A percentile compares a stretch with the other conserved stretches of the same genome.
These are phyloP conservation scores for Macrotis lagotis DNA, from an alignment of 2,113 vertebrate species.

Conservation along the genomic window DNA sequence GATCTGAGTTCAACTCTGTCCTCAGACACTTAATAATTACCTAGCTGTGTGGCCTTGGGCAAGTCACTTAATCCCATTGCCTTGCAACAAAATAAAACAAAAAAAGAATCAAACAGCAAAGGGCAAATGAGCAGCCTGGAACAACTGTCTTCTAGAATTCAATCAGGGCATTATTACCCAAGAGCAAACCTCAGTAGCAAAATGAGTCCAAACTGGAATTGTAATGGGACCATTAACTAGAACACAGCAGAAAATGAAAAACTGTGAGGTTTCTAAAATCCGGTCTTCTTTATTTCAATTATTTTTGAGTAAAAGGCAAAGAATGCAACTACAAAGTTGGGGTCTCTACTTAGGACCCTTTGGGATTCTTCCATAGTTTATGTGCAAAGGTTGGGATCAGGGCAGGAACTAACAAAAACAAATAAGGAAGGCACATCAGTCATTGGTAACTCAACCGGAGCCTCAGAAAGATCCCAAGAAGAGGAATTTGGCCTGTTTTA, in stretches of 20 bases:
- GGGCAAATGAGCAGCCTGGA: conserved; percentile 50
- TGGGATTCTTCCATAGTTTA: background rate
- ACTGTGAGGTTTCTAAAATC: background rate
- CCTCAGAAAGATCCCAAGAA: background rate
- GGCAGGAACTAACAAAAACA: conserved; percentile 64
- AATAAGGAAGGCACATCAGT: background rate
- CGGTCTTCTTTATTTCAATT: fast-evolving
- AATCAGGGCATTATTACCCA: background rate
- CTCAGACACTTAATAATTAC: too few species aligned
- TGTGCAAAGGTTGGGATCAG: conserved; percentile 54
- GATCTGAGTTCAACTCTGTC: too few species aligned
- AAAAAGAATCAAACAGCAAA: conserved; percentile 10
- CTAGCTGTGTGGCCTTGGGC: too few species aligned
- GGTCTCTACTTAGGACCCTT: background rate
- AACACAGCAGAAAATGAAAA: background rate
- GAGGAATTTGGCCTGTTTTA: conserved; percentile 62
- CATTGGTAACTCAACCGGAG: background rate
- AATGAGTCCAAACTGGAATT: background rate
- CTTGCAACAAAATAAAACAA: too few species aligned
- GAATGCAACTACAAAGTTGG: background rate
- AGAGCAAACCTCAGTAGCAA: background rate
- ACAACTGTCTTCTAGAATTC: background rate
- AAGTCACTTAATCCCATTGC: too few species aligned
- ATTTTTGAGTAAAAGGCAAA: fast-evolving
- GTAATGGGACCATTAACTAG: conserved; percentile 16